Evolutionary conservation across 2,113 vertebrate genomes (phyloP).

Genomic region (Echinops telfairi): DNA sequence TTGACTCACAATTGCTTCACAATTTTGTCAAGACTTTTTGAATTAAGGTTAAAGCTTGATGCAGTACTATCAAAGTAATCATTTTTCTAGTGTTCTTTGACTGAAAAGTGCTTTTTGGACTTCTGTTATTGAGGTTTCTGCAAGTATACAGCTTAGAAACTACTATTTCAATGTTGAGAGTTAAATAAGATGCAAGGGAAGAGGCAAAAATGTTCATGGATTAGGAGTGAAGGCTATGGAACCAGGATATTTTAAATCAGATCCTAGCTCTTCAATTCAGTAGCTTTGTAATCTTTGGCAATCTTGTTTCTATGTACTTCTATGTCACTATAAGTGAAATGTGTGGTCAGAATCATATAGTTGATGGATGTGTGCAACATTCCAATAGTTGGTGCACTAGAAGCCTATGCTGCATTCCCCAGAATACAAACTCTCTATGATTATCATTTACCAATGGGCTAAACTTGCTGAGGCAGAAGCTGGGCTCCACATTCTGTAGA

Average conservation of each 20-base stretch:
- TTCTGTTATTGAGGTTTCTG: neutral
- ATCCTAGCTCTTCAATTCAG: neutral
- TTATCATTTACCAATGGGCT: neutral
- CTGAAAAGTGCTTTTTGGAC: neutral
- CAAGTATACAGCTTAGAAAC: neutral
- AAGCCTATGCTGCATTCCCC: neutral
- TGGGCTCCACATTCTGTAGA: neutral
- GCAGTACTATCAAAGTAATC: neutral
- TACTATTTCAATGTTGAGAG: neutral
- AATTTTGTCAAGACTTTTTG: neutral
- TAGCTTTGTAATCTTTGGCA: neutral
- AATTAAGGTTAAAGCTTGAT: neutral
- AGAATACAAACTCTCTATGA: neutral
- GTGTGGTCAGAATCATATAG: neutral
- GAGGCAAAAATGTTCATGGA: neutral
- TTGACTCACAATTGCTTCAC: neutral
- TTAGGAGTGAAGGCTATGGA: neutral
- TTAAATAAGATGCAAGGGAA: neutral
- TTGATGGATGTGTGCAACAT: neutral
- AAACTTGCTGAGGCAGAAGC: neutral
- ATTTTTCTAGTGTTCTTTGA: neutral
- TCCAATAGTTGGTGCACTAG: neutral
- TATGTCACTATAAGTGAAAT: neutral
- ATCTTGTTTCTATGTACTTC: constrained; percentile 27
- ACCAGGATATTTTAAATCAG: neutral